phyloP scores from a whole-genome alignment of 2,888 invertebrate genomes.

The Dastarcus helophoroides region DNA sequence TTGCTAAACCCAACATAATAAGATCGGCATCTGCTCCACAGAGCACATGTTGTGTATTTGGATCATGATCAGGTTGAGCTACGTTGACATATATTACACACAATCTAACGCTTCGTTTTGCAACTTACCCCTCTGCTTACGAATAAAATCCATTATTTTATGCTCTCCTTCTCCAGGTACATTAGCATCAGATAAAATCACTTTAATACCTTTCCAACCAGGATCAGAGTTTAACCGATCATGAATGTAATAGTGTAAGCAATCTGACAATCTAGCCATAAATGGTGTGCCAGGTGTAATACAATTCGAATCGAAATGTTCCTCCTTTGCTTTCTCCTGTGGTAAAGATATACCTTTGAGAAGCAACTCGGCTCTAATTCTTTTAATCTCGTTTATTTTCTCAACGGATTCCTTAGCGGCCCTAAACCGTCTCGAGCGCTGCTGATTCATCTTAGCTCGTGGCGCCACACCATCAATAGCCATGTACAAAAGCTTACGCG shows the following conservation, averaged over 20 bases:
- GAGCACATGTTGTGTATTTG: constrained; percentile 93
- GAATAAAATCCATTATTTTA: constrained; percentile 98
- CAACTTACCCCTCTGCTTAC: constrained; percentile 71
- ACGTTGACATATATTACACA: constrained; percentile 8
- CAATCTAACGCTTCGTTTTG: neutral
- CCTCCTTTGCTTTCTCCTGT: constrained; percentile 78
- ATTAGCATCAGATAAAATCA: constrained; percentile 97
- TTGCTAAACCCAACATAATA: constrained; percentile 96
- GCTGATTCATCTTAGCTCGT: constrained; percentile 99
- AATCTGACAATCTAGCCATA: constrained; percentile 80
- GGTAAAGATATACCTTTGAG: constrained; percentile 66
- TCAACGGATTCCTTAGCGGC: constrained; percentile 91
- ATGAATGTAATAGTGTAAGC: constrained; percentile 81
- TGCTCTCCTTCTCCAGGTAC: constrained; percentile 77
- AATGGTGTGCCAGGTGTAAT: constrained; percentile 99
- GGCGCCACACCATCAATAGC: constrained; percentile 99
- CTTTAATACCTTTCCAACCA: constrained; percentile 89
- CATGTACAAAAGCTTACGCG: constrained; percentile 92
- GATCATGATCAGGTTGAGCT: constrained; percentile 91
- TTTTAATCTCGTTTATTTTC: constrained; percentile 74
- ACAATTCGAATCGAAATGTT: constrained; percentile 97
- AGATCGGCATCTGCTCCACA: constrained; percentile 98
- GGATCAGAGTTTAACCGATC: constrained; percentile 84
- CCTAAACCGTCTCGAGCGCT: constrained; percentile 89
- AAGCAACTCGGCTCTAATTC: constrained; percentile 62